These are phyloP conservation scores for Linnaemya vulpina DNA, from an alignment of 2,888 invertebrate species.

Conservation along the genomic window DNA sequence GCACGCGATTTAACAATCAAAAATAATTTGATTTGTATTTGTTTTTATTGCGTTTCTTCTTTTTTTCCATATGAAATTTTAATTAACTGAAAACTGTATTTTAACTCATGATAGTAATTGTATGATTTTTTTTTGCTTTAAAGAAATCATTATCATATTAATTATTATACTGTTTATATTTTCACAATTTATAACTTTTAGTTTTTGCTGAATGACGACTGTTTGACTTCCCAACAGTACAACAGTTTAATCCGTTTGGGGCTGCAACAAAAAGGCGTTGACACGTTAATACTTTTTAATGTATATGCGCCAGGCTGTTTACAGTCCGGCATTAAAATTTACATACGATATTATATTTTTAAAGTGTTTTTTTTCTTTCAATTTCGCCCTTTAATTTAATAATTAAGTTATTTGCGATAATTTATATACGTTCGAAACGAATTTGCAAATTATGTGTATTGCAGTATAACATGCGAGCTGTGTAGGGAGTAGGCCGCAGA, in stretches of 20 bases:
- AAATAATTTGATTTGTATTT: conserved; percentile 38
- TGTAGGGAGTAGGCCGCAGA: not conserved
- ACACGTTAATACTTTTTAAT: conserved; percentile 38
- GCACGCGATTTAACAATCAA: conserved; percentile 68
- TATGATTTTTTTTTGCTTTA: conserved; percentile 12
- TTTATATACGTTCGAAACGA: conserved; percentile 41
- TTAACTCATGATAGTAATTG: not conserved
- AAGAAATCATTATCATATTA: conserved; percentile 55
- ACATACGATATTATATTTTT: conserved; percentile 46
- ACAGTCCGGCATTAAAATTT: conserved; percentile 46
- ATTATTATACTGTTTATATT: conserved; percentile 50
- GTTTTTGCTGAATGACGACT: conserved; percentile 56
- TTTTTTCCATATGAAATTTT: conserved; percentile 40
- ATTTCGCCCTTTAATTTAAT: conserved; percentile 58
- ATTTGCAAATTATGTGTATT: conserved; percentile 40
- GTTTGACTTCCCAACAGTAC: conserved; percentile 16
- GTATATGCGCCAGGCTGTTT: not conserved
- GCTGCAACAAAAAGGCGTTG: conserved; percentile 53
- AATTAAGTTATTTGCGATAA: conserved; percentile 68
- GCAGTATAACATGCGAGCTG: conserved; percentile 53
- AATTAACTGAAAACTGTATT: conserved; percentile 51
- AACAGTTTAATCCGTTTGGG: not conserved
- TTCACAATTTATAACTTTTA: conserved; percentile 63
- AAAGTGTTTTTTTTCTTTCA: not conserved
- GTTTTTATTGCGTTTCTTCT: not conserved